Base-by-base conservation (phyloP, 2,113 vertebrate genomes). In the Daboia siamensis region DNA sequence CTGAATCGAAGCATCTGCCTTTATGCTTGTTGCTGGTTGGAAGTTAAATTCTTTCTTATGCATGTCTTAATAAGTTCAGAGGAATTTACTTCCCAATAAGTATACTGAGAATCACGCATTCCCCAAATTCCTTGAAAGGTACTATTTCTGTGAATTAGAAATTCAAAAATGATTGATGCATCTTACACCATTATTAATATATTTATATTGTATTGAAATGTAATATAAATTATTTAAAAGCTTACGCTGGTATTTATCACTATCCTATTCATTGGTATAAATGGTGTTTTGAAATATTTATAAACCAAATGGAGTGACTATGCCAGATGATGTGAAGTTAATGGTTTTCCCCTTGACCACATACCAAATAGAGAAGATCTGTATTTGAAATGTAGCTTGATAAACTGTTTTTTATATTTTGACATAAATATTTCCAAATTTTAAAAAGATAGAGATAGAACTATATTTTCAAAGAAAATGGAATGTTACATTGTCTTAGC, bases 171-270 rank as follows among this genome's bases (percentile, higher is more conserved):
- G 89, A 86, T 59, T 59, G 8, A 87, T 94, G 12, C 23, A 57
- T 21, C 61, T 92, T 55, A 20, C 33, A 33, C 33, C 33, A 74
- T 69, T 74, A 17, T 44, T 93, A 93, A 39, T 52, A 95, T 52
- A 8, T 90, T 93, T 93, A 92, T 85, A 87, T 4, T 52, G 5
- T 93, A 61, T 88, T 92, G 88, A 93, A 57, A 11, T 26, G 9
- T 21, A 51, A 26, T 88, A 3, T 80, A 23, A 92, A 87, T 85
- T 90, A 33, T 87, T 92, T 90, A 48, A 59, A 23, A 90, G 56
- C 90, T 39, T 88, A 46, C 87, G 94, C 44, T 46, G n/a, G 4
- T 29, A n/a, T 48, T 92, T 93, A 94, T 92, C 87, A 86, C 74
- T 80, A 80, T 8, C 17, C 74, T 80, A 9, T 80, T 80, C 33